Percentiles rank a stretch among this genome's conserved stretches.
Evolutionary conservation across 2,888 invertebrate genomes (phyloP).

Genomic region (Hirudinaria manillensis): DNA sequence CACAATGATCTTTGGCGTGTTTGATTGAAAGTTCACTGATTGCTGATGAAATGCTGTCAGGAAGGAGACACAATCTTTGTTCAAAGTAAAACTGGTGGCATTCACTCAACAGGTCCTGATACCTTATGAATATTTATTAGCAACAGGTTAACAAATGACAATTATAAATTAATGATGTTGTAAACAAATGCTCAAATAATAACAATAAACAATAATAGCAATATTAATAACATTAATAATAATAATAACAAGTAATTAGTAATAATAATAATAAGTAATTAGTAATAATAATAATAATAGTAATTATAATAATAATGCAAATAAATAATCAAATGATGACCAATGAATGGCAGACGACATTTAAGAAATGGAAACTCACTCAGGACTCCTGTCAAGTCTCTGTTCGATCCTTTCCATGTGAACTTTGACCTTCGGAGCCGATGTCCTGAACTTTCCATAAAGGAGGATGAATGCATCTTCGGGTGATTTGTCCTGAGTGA

Average conservation of each 20-base stretch:
- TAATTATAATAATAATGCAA: too few relatives aligned
- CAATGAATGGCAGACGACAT: not conserved
- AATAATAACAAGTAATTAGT: too few relatives aligned
- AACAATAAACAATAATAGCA: too few relatives aligned
- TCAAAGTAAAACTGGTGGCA: constrained; percentile 76
- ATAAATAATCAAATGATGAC: too few relatives aligned
- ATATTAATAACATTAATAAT: too few relatives aligned
- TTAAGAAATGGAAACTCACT: constrained; percentile 60
- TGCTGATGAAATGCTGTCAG: constrained; percentile 67
- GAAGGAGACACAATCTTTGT: constrained; percentile 67
- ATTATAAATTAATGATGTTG: too few relatives aligned
- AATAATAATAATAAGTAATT: too few relatives aligned
- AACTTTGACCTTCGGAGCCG: constrained; percentile 75
- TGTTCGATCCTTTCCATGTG: constrained; percentile 77
- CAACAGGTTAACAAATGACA: too few relatives aligned
- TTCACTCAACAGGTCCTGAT: constrained; percentile 68
- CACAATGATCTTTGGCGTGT: constrained; percentile 68
- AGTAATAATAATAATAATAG: too few relatives aligned
- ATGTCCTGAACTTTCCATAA: constrained; percentile 89
- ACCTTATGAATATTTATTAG: constrained; percentile 54
- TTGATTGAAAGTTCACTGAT: constrained; percentile 64
- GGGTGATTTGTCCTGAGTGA: constrained; percentile 10
- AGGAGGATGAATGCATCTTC: constrained; percentile 67
- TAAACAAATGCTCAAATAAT: too few relatives aligned
- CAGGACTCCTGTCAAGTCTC: constrained; percentile 67